Evolutionary conservation across 2,797 vertebrate species (phyloP).

Genomic region (Apogon hyalosoma): DNA sequence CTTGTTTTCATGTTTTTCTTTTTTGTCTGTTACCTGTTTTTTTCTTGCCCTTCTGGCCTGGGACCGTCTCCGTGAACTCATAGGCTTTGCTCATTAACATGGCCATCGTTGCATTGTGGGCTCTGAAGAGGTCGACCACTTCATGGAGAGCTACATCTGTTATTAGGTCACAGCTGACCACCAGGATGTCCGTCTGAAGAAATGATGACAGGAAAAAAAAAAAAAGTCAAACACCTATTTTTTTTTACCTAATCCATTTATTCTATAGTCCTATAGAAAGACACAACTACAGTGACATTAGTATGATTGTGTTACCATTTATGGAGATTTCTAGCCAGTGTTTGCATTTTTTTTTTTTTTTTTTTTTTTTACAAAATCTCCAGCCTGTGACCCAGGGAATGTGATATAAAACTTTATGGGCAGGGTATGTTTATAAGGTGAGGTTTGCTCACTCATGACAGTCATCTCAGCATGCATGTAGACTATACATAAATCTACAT

Average conservation of each 20-base stretch:
- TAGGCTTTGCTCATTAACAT: conserved; percentile 96
- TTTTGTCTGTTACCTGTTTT: conserved; percentile 86
- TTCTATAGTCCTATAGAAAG: too few relatives aligned
- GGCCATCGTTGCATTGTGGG: conserved; percentile 93
- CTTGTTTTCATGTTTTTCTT: background rate
- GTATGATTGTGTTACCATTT: too few relatives aligned
- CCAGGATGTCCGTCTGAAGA: conserved; percentile 92
- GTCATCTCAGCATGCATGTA: conserved; percentile 16
- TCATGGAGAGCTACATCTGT: conserved; percentile 95
- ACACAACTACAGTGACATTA: too few relatives aligned
- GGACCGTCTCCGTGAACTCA: conserved; percentile 90
- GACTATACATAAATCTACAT: conserved; percentile 40
- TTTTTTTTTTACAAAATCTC: too few relatives aligned
- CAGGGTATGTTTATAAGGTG: conserved; percentile 30
- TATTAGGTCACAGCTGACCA: conserved; percentile 96
- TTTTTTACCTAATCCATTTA: too few relatives aligned
- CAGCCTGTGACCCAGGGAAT: conserved; percentile 13
- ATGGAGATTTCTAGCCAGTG: too few relatives aligned
- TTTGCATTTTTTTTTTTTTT: too few relatives aligned
- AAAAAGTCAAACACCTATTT: background rate
- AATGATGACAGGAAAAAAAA: conserved; percentile 18
- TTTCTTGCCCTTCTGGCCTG: conserved; percentile 97
- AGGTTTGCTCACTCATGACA: conserved; percentile 28
- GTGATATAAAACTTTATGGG: conserved; percentile 19
- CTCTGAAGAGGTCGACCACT: conserved; percentile 95